A percentile compares a stretch with the other conserved stretches of the same genome.
phyloP scores from a whole-genome alignment of 2,797 vertebrate genomes.

The Chelonia mydas region DNA sequence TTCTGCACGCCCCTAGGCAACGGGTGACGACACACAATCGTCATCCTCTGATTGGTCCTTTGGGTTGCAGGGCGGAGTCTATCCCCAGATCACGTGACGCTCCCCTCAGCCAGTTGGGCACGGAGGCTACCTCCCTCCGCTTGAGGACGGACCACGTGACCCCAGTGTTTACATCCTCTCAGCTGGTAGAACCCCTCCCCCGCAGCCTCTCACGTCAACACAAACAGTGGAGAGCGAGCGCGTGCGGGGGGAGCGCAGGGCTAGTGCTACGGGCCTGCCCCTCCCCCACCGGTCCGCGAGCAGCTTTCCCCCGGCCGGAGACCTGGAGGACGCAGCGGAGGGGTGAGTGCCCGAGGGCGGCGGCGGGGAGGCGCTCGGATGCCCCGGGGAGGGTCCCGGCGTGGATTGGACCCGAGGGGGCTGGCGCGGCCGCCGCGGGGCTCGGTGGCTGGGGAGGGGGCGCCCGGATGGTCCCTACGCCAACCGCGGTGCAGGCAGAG shows the following conservation, averaged over 20 bases:
- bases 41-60: slow-evolving; percentile 19
- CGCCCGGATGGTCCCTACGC: neutral
- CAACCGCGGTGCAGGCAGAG: neutral
- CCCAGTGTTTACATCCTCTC: slow-evolving; percentile 94
- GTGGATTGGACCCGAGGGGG: neutral
- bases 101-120: fast-evolving
- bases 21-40: neutral
- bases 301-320: neutral
- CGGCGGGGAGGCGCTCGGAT: no score
- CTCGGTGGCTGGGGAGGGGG: neutral
- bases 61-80: neutral
- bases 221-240: neutral
- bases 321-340: neutral
- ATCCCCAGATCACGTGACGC: neutral
- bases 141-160: slow-evolving; percentile 83
- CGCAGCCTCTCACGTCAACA: slow-evolving; percentile 1
- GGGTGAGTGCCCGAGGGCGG: neutral
- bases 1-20: neutral
- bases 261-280: neutral
- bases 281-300: neutral
- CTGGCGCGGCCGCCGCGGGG: neutral
- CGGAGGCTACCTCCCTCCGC: no score
- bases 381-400: neutral
- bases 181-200: slow-evolving; percentile 79
- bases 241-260: neutral